Conservation (phyloP, 1,140 invertebrate genomes). For the Bombyx mandarina region DNA sequence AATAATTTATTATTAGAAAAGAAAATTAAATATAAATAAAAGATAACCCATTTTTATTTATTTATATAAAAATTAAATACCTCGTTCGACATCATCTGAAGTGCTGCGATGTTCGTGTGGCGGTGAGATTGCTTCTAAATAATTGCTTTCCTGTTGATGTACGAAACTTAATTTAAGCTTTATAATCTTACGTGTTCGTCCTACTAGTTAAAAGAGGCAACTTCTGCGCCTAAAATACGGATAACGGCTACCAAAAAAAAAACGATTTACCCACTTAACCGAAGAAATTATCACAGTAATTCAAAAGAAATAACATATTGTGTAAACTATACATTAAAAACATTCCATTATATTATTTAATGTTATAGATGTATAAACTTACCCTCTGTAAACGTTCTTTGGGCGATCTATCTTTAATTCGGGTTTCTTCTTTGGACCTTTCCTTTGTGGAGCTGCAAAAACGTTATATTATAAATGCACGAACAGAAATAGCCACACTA, state of each 20-base stretch:
- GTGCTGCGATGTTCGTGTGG: conserved; percentile 53
- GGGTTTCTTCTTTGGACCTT: conserved; percentile 47
- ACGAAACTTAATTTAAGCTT: conserved; percentile 4
- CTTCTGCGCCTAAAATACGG: not conserved
- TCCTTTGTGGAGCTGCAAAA: conserved; percentile 43
- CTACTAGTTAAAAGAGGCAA: not conserved
- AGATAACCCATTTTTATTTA: no score
- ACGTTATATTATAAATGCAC: no score
- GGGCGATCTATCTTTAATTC: conserved; percentile 54
- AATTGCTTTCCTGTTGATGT: conserved; percentile 47
- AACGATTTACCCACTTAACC: no score
- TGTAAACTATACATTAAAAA: no score
- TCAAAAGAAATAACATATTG: no score
- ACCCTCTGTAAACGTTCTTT: conserved; percentile 57
- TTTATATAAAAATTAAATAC: conserved; percentile 18
- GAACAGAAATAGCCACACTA: not conserved
- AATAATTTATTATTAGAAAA: no score
- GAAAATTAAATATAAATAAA: no score
- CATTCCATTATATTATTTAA: no score
- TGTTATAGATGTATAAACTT: not conserved
- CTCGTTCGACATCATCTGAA: conserved; percentile 59
- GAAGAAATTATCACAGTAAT: no score
- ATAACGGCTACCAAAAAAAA: no score
- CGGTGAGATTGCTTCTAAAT: conserved; percentile 56
- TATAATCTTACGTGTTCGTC: not conserved